Evolutionary conservation across 2,797 vertebrate species (phyloP).

Genomic region (Epinephelus awoara): DNA sequence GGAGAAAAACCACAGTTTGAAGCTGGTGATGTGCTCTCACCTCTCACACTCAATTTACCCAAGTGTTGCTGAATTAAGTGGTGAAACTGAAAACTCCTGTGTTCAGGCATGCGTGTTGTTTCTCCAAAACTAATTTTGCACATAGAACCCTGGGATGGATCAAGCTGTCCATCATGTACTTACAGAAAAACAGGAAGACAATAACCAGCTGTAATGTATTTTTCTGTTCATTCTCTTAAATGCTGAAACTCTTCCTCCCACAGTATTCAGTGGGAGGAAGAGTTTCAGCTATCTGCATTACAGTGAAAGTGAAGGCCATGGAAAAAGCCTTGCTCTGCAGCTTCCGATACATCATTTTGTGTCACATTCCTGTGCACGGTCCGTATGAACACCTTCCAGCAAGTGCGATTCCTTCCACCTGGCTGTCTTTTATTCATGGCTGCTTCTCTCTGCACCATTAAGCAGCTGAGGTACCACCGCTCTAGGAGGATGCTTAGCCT

Average conservation of each 20-base stretch:
- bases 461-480: slow-evolving; percentile 55
- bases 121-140: slow-evolving; percentile 41
- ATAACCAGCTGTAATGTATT: slow-evolving; percentile 29
- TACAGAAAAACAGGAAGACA: slow-evolving; percentile 49
- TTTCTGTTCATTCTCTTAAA: slow-evolving; percentile 15
- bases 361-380: slow-evolving; percentile 73
- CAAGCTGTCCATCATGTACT: slow-evolving; percentile 54
- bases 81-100: slow-evolving; percentile 53
- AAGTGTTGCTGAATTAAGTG: slow-evolving; percentile 6
- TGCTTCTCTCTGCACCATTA: slow-evolving; percentile 72
- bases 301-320: slow-evolving; percentile 34
- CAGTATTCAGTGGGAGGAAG: slow-evolving; percentile 11
- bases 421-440: slow-evolving; percentile 75
- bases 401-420: slow-evolving; percentile 70
- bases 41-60: slow-evolving; percentile 13
- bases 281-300: slow-evolving; percentile 38
- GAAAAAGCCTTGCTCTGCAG: slow-evolving; percentile 35
- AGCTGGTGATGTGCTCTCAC: slow-evolving; percentile 3
- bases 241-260: slow-evolving; percentile 31
- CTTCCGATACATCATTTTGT: slow-evolving; percentile 70
- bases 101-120: slow-evolving; percentile 13
- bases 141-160: slow-evolving; percentile 48
- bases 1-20: background rate
- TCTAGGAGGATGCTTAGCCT: slow-evolving; percentile 41
- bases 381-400: slow-evolving; percentile 74